Base-by-base conservation (phyloP, 2,113 vertebrate genomes). In the Nyctibius bracteatus region DNA sequence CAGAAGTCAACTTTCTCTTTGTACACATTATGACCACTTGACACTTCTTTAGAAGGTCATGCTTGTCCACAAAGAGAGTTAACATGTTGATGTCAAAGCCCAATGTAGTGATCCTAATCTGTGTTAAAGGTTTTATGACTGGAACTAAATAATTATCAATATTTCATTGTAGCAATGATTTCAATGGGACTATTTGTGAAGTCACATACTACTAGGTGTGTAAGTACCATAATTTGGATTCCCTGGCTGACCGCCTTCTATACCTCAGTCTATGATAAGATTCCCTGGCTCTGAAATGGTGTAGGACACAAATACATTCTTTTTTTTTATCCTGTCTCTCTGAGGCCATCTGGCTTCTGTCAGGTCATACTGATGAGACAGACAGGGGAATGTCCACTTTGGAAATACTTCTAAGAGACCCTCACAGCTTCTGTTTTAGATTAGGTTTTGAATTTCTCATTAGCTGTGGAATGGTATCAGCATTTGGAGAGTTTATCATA, bases 391-490 rank as follows among this genome's bases (percentile, higher is more conserved):
- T 68, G 46, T 61, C 95, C 82, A 88, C 75, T 91, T 90, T 90
- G 92, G 92, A 96, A 90, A 54, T 66, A 83, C 88, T 93, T 96
- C 91, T 94, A 33, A 94, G 82, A 74, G 59, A 83, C 27, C 41
- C 62, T 73, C 80, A 83, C 79, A 94, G 82, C 75, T 96, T 92
- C 82, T 94, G 75, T 9, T 93, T 93, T 80, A 88, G 92, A 90
- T 95, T 93, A 93, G 67, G 22, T 35, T 94, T 90, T 88, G 37
- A 93, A 77, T 83, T 90, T 92, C 79, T 86, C 79, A 88, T 90
- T 93, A 94, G 82, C 67, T 81, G n/a, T 78, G 88, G 71, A 86
- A 70, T 24, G 20, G 8, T 46, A 73, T 70, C 86, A 93, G 51
- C 62, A 58, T 66, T 93, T 83, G 82, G 62, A 80, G 54, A 65